Base-by-base conservation (phyloP, 2,888 invertebrate species). In the Aquatica leii region DNA sequence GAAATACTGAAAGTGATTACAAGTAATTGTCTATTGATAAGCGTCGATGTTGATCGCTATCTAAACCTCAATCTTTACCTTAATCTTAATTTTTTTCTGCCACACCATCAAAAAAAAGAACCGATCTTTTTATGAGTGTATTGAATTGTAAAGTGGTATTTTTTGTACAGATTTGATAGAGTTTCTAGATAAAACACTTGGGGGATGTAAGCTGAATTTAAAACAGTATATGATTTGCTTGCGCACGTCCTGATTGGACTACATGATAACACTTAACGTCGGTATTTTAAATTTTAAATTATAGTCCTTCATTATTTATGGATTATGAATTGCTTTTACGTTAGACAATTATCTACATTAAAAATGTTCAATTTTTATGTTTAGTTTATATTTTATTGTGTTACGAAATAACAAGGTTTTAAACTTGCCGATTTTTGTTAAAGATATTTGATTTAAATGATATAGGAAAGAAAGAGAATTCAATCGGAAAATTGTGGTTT, bases 281-380 rank as follows among this genome's bases (percentile, higher is more conserved):
- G 66, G 67, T 71, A 69, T 70, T 74, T 75, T 72, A 74, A 76
- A 75, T 74, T 72, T 72, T 69, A 75, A 76, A 76, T 76, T 74
- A 76, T 72, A 75, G 74, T 70, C 69, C 60, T 65, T 58, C 61
- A 69, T 73, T 74, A 74, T 74, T 76, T 76, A 76, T 74, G 73
- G 72, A 71, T 72, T 73, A 69, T 71, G 72, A 72, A 72, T 69
- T 69, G 67, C 70, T 71, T 72, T 75, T 74, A 74, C 70, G 74
- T 70, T 73, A 73, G 73, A 71, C 74, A 74, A 73, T 73, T 71
- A 69, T 71, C 71, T 58, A 59, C 70, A 70, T 69, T 70, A 69
- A 68, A 67, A 14, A 41, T 54, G 24, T 55, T 24, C 37, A 61
- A n/a, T 61, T 61, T 55, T 60, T 60, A 55, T 49, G 15, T 46